Evolutionary conservation across 2,888 invertebrate genomes (phyloP), one percentile per base, ranked within the genome.

Genomic region (Sinopyrophorus schimmeli): DNA sequence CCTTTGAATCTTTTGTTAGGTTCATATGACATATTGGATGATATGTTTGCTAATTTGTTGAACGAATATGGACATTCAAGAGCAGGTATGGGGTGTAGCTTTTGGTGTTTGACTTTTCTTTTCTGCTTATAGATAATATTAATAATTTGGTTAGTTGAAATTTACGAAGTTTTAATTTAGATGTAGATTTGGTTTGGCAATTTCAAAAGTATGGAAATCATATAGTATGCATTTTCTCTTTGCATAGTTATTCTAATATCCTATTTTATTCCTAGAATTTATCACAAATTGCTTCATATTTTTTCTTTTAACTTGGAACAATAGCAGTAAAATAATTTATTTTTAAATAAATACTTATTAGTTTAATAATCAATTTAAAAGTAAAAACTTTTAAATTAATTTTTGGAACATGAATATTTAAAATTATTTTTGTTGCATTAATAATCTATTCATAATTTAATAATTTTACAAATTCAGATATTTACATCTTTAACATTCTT

Each of bases 41-140:
- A 67, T 63, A 66, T 67, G 65, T 64, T 65, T 55, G 59, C 65
- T 54, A 67, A 66, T 63, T 64, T 66, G 55, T 61, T 66, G 52
- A 61, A 62, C 53, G 65, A 67, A 46, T 66, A 63, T 48, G 65
- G 64, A 62, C 62, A 62, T 55, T 56, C 64, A 50, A 65, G 62
- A 58, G 53, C 64, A 67, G 67, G 67, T 67, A 66, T 57, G 63
- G 63, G 63, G 65, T 63, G 62, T 59, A 58, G 50, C 48, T 58
- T 44, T 42, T 38, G 39, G 34, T 50, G 44, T 44, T 48, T 10
- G 14, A 9, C 18, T 18, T 18, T 18, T 4, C 18, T 4, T 5
- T 6, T 6, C 18, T 18, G 18, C 5, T 6, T 6, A 4, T 18
- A 6, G 6, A 18, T 6, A 18, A 6, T 18, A 4, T 18, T 5